phyloP scores from a whole-genome alignment of 2,888 invertebrate species.

The Penaeus monodon region DNA sequence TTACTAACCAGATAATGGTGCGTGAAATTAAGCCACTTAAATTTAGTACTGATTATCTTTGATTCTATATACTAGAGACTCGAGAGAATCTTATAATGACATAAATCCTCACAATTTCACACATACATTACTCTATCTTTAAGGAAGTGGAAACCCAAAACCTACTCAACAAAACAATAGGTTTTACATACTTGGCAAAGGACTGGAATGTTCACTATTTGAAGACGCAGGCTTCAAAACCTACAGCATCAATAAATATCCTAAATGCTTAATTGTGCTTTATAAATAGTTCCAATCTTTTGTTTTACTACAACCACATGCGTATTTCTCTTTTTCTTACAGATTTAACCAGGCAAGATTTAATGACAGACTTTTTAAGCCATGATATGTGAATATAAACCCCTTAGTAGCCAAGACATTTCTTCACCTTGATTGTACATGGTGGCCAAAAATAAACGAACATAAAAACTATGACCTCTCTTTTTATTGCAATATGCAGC shows the following conservation, averaged over 20 bases:
- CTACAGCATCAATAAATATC: not conserved
- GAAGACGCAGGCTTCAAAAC: not conserved
- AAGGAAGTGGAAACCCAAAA: slow-evolving; percentile 5
- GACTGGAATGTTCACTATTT: slow-evolving; percentile 16
- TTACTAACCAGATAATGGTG: slow-evolving; percentile 9
- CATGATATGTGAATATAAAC: slow-evolving; percentile 1
- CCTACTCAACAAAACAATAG: slow-evolving; percentile 18
- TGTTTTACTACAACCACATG: no score
- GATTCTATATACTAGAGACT: slow-evolving; percentile 18
- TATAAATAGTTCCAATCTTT: slow-evolving; percentile 4
- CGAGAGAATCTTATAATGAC: slow-evolving; percentile 1
- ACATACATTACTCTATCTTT: slow-evolving; percentile 12
- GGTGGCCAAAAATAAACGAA: slow-evolving; percentile 1
- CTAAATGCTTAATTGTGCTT: slow-evolving; percentile 28
- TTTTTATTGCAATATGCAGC: no score
- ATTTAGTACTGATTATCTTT: slow-evolving; percentile 23
- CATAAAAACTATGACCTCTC: not conserved
- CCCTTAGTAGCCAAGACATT: not conserved
- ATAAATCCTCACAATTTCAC: slow-evolving; percentile 21
- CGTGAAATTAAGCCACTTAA: slow-evolving; percentile 26
- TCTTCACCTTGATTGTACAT: no score
- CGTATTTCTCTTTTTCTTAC: no score
- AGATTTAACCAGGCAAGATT: no score
- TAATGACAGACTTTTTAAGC: no score
- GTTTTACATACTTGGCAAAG: slow-evolving; percentile 14